Evolutionary conservation across 2,797 vertebrate genomes (phyloP).

Genomic region (Epinephelus coioides): DNA sequence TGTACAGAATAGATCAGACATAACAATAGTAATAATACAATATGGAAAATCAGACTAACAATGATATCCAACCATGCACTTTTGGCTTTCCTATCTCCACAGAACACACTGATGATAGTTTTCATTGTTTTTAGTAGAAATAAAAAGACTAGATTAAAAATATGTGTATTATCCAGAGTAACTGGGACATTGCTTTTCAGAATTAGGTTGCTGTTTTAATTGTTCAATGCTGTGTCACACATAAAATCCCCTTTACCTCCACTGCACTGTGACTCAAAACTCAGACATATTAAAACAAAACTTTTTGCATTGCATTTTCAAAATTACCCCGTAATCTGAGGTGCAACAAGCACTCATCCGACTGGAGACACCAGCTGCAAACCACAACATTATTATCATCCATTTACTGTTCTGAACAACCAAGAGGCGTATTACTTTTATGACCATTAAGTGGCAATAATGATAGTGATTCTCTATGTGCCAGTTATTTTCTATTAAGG

Average conservation of each 20-base stretch:
- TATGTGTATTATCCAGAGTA: background rate
- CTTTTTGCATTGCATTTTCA: background rate
- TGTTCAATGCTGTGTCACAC: background rate
- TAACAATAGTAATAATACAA: background rate
- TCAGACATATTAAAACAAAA: background rate
- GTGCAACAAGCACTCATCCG: background rate
- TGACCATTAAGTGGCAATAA: background rate
- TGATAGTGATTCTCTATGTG: background rate
- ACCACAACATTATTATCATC: background rate
- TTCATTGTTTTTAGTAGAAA: background rate
- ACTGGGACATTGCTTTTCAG: background rate
- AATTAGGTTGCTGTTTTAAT: background rate
- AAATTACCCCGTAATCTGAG: background rate
- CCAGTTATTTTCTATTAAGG: background rate
- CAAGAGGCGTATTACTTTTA: background rate
- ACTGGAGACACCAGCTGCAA: background rate
- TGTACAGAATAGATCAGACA: background rate
- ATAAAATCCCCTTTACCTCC: background rate
- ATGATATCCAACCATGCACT: background rate
- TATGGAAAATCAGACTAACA: too few species aligned
- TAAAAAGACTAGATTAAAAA: background rate
- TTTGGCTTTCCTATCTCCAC: background rate
- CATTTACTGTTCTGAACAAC: constrained; percentile 9
- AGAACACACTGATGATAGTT: background rate
- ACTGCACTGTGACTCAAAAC: background rate